phyloP scores from a whole-genome alignment of 2,888 invertebrate genomes.

The Drosophila merina region DNA sequence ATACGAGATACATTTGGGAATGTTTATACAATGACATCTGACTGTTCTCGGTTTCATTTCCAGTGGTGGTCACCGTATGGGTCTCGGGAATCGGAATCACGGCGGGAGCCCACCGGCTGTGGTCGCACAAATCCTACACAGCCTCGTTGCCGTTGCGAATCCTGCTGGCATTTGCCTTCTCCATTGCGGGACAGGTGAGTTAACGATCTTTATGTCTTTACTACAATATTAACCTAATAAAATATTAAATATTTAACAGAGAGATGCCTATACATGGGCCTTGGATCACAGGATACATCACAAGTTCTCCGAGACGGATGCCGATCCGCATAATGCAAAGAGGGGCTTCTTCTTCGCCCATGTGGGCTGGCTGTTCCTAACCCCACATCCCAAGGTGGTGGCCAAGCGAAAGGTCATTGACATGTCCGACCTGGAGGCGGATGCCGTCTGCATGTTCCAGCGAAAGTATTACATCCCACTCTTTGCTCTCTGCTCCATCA shows the following conservation, averaged over 20 bases:
- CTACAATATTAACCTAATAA: neutral
- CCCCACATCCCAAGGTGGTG: conserved; percentile 92
- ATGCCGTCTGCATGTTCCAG: conserved; percentile 91
- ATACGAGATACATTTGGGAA: neutral
- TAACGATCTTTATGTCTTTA: neutral
- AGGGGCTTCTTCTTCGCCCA: conserved; percentile 96
- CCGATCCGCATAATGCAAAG: conserved; percentile 90
- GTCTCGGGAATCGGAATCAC: conserved; percentile 93
- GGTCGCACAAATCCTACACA: conserved; percentile 92
- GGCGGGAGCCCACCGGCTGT: conserved; percentile 91
- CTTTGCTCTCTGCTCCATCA: conserved; percentile 88
- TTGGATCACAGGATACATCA: conserved; percentile 95
- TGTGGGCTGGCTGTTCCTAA: conserved; percentile 95
- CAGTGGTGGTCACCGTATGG: conserved; percentile 86
- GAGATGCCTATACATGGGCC: conserved; percentile 94
- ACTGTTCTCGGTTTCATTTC: conserved; percentile 60
- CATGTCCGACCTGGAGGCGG: conserved; percentile 89
- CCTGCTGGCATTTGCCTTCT: conserved; percentile 89
- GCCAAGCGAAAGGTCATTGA: conserved; percentile 88
- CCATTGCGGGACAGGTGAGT: conserved; percentile 91
- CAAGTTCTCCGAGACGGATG: conserved; percentile 93
- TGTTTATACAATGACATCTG: conserved; percentile 36
- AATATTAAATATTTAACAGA: conserved; percentile 83
- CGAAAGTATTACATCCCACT: conserved; percentile 90
- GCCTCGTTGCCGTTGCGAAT: conserved; percentile 89